Base-by-base conservation (phyloP, 2,888 invertebrate species). In the Tinea trinotella region DNA sequence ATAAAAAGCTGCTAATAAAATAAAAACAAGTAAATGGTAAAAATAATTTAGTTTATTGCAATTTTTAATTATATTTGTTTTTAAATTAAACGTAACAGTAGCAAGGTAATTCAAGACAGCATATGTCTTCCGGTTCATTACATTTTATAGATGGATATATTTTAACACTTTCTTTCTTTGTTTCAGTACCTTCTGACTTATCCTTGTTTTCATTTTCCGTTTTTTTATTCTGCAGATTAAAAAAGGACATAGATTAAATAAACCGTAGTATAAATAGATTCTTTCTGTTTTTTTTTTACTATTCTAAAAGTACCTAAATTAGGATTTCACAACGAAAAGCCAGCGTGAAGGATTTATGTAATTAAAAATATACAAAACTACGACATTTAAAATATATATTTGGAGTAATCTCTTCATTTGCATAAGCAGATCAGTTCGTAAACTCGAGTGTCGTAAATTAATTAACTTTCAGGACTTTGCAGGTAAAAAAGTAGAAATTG, bases 401-500 rank as follows among this genome's bases (percentile, higher is more conserved):
- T 56, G 56, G 49, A 57, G 56, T 60, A 64, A 66, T 68, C 63
- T 64, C 61, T 61, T 58, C 64, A 75, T 80, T 80, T 79, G 69
- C 75, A 75, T 78, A 79, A 77, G 70, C 67, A 72, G 70, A 72
- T 68, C 72, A 78, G 66, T 74, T 76, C 64, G 61, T 62, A 58
- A 64, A 71, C 67, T 74, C 60, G 61, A 68, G 70, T 67, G 65
- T 62, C 68, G 70, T 73, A 74, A 80, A 80, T 78, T 74, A 80
- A 79, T 78, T 76, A 72, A 76, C 74, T 79, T 75, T 62, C 59
- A 66, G 73, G 74, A 75, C 74, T 78, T 76, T 63, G 60, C 66
- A 74, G 74, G 73, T 72, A 75, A 76, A 79, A 75, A 77, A 71
- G 61, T 61, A 63, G 55, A 62, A 70, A 75, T 72, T 64, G 62